These are phyloP conservation scores for Polymixis flavicincta DNA, from an alignment of 2,888 invertebrate species.

Conservation along the genomic window DNA sequence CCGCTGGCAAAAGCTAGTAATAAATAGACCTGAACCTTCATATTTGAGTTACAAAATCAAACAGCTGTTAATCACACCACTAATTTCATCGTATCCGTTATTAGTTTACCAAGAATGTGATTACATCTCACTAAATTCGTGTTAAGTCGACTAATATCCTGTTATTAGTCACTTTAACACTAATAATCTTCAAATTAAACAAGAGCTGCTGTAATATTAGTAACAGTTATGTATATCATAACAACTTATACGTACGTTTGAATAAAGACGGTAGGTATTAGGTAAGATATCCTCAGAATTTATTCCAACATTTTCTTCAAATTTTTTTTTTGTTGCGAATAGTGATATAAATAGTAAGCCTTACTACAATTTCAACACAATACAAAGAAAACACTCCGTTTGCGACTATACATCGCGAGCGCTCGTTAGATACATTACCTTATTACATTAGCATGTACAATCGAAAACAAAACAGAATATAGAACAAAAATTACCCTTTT, in stretches of 20 bases:
- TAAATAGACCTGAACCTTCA: background rate
- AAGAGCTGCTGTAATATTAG: background rate
- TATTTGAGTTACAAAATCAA: background rate
- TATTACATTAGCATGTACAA: slow-evolving; percentile 66
- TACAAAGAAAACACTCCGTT: slow-evolving; percentile 48
- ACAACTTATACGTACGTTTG: background rate
- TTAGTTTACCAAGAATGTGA: slow-evolving; percentile 7
- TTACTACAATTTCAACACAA: slow-evolving; percentile 21
- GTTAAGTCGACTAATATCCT: slow-evolving; percentile 15
- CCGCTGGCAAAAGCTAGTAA: too few species aligned
- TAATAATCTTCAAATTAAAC: background rate
- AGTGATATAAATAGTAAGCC: background rate
- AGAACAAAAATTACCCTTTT: slow-evolving; percentile 43
- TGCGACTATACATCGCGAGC: slow-evolving; percentile 27
- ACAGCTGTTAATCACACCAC: background rate
- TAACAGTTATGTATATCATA: background rate
- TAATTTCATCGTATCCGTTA: slow-evolving; percentile 3
- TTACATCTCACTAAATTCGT: background rate
- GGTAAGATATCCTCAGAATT: too few species aligned
- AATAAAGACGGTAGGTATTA: too few species aligned
- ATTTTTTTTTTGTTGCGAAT: too few species aligned
- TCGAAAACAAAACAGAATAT: slow-evolving; percentile 53
- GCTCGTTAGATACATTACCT: slow-evolving; percentile 53
- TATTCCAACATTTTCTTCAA: background rate
- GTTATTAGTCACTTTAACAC: background rate